Evolutionary conservation across 2,888 invertebrate genomes (phyloP).

Genomic region (Pantelozetes paolii): DNA sequence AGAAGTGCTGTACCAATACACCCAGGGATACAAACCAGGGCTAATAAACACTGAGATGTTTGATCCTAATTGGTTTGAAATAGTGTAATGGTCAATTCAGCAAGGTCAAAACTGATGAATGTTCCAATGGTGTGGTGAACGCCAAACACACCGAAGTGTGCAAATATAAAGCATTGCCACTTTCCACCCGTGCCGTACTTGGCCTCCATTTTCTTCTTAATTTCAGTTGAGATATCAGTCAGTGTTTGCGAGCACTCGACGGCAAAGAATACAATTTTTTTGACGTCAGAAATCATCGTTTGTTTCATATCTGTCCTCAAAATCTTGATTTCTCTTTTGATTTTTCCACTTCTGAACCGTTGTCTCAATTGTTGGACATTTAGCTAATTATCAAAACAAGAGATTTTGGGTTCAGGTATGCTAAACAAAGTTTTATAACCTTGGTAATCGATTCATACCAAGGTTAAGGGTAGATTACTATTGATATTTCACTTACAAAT

Average conservation of each 20-base stretch:
- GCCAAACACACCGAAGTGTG: constrained; percentile 8
- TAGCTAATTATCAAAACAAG: background rate
- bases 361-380: constrained; percentile 14
- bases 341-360: constrained; percentile 24
- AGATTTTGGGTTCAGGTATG: background rate
- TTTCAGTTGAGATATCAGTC: background rate
- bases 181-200: background rate
- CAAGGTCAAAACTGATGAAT: constrained; percentile 24
- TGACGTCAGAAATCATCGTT: constrained; percentile 24
- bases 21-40: no score
- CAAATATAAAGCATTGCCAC: constrained; percentile 28
- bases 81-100: background rate
- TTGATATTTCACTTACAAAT: background rate
- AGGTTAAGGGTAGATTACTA: background rate
- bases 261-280: background rate
- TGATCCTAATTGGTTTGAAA: background rate
- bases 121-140: background rate
- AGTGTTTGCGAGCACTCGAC: constrained; percentile 6
- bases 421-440: no score
- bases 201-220: constrained; percentile 20
- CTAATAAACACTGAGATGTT: no score
- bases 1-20: no score
- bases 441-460: background rate
- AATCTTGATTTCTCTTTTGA: constrained; percentile 3
- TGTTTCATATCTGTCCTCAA: constrained; percentile 27